These are phyloP conservation scores for Thunnus thynnus DNA, from an alignment of 2,113 vertebrate species.

Conservation along the genomic window DNA sequence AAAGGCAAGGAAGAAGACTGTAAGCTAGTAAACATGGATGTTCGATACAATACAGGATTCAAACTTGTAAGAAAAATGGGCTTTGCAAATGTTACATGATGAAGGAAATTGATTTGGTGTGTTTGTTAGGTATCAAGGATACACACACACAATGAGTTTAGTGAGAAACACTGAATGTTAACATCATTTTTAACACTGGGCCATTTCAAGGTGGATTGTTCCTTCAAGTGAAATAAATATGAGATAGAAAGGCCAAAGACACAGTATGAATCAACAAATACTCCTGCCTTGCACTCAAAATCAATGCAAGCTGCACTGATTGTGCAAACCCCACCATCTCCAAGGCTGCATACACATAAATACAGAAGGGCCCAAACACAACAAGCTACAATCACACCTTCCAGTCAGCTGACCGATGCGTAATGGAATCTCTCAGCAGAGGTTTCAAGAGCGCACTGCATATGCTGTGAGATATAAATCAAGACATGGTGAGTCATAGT, in stretches of 20 bases:
- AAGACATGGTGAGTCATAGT: slow-evolving; percentile 59
- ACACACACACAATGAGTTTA: no score
- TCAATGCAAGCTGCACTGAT: slow-evolving; percentile 5
- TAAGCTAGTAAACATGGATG: no score
- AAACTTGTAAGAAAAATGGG: no score
- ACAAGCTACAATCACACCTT: slow-evolving; percentile 37
- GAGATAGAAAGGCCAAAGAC: background rate
- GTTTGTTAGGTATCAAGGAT: no score
- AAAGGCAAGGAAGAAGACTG: no score
- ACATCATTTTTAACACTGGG: no score
- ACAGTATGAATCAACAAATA: slow-evolving; percentile 26
- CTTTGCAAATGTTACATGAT: no score
- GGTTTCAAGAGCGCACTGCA: slow-evolving; percentile 21
- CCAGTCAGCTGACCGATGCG: slow-evolving; percentile 34
- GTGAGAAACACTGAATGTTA: no score
- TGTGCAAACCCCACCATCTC: slow-evolving; percentile 1
- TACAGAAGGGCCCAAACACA: slow-evolving; percentile 12
- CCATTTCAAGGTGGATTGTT: background rate
- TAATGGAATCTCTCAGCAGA: slow-evolving; percentile 32
- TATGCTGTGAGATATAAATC: slow-evolving; percentile 47
- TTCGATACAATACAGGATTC: no score
- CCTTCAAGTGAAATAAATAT: background rate
- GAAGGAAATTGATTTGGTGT: no score
- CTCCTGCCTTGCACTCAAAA: slow-evolving; percentile 8
- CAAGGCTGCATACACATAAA: slow-evolving; percentile 34